Base-by-base conservation (phyloP, 2,113 vertebrate species). In the Gallinago jamesoni region DNA sequence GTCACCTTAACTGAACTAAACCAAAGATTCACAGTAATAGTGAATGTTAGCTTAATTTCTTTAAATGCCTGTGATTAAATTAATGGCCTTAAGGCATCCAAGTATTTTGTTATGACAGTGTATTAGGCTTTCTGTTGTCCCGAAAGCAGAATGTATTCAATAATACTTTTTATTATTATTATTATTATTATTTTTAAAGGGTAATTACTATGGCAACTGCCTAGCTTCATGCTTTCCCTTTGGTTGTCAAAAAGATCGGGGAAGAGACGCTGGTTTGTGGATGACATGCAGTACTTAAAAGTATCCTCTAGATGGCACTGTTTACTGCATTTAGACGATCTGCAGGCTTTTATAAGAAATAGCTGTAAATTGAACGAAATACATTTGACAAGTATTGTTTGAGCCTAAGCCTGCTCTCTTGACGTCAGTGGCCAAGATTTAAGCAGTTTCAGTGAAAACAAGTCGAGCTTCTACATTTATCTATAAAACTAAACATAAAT, bases 291-390 rank as follows among this genome's bases (percentile, higher is more conserved):
- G 97, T 98, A 87, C 90, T 94, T 53, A 7, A 53, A 21, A 91
- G 88, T 79, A 8, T 88, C 98, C 99, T 99, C 98, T 96, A 99
- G 99, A 99, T 99, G 99, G 98, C 98, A 98, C 95, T 99, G 98
- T 99, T 99, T 98, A 99, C 99, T 99, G 97, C 91, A 96, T 53
- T 97, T 97, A 96, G 91, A 92, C 93, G 93, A 56, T 50, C 50
- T 89, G 89, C 76, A 27, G 92, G 55, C 59, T 37, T 82, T 53
- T 72, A 3, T 22, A 33, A 66, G 72, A 70, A 83, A 60, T 16
- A 6, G 82, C 60, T 81, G 35, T 48, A 21, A 22, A 76, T 17
- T n/a, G 43, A 62, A 37, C 24, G 24, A 84, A 96, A 41, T n/a
- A 28, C 20, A 19, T 48, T 47, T 57, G 87, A 60, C 95, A 75